Base-by-base conservation (phyloP, 2,113 vertebrate genomes). In the Caracal caracal region DNA sequence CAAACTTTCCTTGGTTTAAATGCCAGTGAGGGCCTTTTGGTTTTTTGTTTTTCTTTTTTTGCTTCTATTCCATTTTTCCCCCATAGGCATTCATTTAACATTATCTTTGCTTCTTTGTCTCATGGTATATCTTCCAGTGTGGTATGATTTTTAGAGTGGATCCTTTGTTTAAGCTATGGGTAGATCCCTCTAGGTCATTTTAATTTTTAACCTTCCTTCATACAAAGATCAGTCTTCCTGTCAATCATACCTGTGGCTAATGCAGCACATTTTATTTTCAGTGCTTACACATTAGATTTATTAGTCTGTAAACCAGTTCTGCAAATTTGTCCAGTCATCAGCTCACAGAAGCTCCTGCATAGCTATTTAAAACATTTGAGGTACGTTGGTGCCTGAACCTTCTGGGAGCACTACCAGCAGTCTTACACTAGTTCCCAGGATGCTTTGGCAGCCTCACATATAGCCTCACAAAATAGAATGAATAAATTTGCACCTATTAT, bases 401-500 rank as follows among this genome's bases (percentile, higher is more conserved):
- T 96, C 47, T 90, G 33, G 71, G 83, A 95, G 59, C 30, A 87
- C 35, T 51, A 66, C 59, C 66, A 86, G 33, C 81, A 94, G 24
- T 43, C 66, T 88, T 80, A 43, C 1, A 30, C 17, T n/a, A 91
- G 47, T 6, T 94, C 96, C 61, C 37, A 78, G 83, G 76, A 96
- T 91, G 70, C 66, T 76, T 82, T 89, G 81, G 53, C 88, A 97
- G 35, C 63, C 33, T 83, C 59, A 88, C 43, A 83, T 37, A 73
- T 5, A 92, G 75, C 37, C 26, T 93, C 85, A 93, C 90, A 91
- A 96, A 96, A 90, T 70, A 95, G 85, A 93, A n/a, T 73, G 53
- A 94, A 96, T 96, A 88, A 37, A 95, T 83, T 93, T 97, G 61
- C 19, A 94, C 33, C 56, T 53, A 79, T 94, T 96, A 75, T 96